phyloP scores from a whole-genome alignment of 92 coral and sea anemone species.

The Paramuricea clavata region DNA sequence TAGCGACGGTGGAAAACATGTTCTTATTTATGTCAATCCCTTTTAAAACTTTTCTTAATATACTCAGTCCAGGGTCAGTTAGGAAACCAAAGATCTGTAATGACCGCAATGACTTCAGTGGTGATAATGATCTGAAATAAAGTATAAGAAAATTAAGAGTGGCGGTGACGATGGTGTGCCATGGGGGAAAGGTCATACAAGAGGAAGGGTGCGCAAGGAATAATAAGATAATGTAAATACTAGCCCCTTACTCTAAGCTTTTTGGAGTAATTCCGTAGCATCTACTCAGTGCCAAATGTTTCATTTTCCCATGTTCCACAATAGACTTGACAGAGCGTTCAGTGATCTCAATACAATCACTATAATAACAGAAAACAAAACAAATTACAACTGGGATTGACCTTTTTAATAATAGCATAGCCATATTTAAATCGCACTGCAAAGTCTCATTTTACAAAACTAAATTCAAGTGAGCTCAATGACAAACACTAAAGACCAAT shows the following conservation, averaged over 20 bases:
- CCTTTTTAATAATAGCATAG: neutral
- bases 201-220: neutral
- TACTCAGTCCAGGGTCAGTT: slow-evolving; percentile 72
- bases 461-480: no score
- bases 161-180: neutral
- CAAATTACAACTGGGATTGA: neutral
- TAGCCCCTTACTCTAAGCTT: slow-evolving; percentile 76
- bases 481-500: no score
- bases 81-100: slow-evolving; percentile 88
- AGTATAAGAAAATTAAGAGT: neutral
- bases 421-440: neutral
- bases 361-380: slow-evolving; percentile 21
- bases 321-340: slow-evolving; percentile 72
- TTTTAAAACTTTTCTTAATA: slow-evolving; percentile 74
- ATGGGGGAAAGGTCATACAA: neutral
- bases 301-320: slow-evolving; percentile 67
- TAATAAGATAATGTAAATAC: neutral
- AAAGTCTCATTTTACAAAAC: neutral
- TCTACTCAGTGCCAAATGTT: slow-evolving; percentile 85
- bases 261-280: slow-evolving; percentile 88
- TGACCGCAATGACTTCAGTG: slow-evolving; percentile 71
- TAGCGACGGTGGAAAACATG: slow-evolving; percentile 80
- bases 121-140: slow-evolving; percentile 67
- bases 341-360: slow-evolving; percentile 83
- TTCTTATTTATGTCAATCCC: slow-evolving; percentile 74